Evolutionary conservation across 2,888 invertebrate genomes (phyloP), one percentile per base, ranked within the genome.

Genomic region (Villa cingulata): DNA sequence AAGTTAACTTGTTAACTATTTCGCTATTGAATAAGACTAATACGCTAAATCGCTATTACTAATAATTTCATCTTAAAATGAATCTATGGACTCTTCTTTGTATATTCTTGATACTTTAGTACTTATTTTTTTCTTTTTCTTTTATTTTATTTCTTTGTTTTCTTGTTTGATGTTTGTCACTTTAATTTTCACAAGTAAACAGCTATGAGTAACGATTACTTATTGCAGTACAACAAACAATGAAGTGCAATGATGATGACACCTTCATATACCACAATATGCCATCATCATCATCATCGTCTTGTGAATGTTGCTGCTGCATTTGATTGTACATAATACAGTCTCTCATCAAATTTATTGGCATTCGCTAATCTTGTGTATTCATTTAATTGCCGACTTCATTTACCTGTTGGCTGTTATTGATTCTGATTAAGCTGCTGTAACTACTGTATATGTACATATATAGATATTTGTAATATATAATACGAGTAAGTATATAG

Each of bases 271-370:
- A 29, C 7, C n/a, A n/a, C n/a, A n/a, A n/a, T 27, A 10, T 10
- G 27, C 27, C 27, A 9, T 27, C 27, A 27, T 27, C 10, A 27
- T 27, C 2, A 6, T 27, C 10, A 9, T 9, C 6, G 27, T 27
- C 2, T 27, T 32, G 12, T 32, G 12, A 12, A 23, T 23, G 23
- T 23, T 23, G 23, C 5, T 23, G 7, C 23, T 23, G 23, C 4
- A n/a, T n/a, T 23, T 23, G 23, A 6, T 4, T 23, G 23, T 7
- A 23, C 23, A 23, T 23, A 32, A 14, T n/a, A n/a, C n/a, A n/a
- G n/a, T n/a, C n/a, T 32, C 9, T 32, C 29, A 49, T 49, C 49
- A 51, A 51, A 51, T 51, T 49, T 51, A 51, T 51, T 51, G 49
- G 49, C 45, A 43, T 41, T 27, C 43, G 45, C 47, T 45, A 51